Percentiles rank a stretch among this genome's conserved stretches.
phyloP scores from a whole-genome alignment of 2,888 invertebrate species.

The Mactromeris polynyma region DNA sequence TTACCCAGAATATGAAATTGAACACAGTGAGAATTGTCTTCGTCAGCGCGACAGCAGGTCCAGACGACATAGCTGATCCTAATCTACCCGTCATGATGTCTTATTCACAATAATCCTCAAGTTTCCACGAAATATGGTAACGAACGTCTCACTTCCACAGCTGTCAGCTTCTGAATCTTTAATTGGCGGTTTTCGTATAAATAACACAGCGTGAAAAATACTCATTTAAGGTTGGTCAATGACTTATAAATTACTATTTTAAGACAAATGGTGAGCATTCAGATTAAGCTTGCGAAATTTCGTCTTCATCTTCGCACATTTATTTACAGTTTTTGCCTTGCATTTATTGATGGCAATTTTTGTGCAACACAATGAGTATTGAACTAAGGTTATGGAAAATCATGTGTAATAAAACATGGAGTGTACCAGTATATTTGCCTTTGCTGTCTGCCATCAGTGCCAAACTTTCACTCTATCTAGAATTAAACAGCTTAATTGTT shows the following conservation, averaged over 20 bases:
- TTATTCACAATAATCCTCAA: background rate
- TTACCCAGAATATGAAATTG: conserved; percentile 94
- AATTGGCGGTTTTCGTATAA: background rate
- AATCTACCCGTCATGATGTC: conserved; percentile 65
- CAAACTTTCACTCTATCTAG: no score
- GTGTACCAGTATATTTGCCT: no score
- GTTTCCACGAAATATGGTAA: conserved; percentile 10
- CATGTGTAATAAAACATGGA: no score
- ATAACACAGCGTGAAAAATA: conserved; percentile 6
- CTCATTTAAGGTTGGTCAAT: background rate
- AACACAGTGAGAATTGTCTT: conserved; percentile 93
- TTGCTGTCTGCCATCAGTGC: no score
- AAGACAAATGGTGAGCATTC: no score
- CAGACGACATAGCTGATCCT: conserved; percentile 78
- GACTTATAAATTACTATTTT: background rate
- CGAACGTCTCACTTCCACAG: background rate
- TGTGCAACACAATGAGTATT: no score
- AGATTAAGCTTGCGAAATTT: no score
- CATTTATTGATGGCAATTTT: no score
- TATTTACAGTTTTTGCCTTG: no score
- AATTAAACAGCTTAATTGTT: no score
- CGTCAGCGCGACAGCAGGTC: conserved; percentile 92
- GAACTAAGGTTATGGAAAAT: no score
- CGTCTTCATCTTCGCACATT: no score
- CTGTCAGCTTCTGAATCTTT: conserved; percentile 21